Conservation (phyloP, 2,888 invertebrate genomes). For the Xylota sylvarum region DNA sequence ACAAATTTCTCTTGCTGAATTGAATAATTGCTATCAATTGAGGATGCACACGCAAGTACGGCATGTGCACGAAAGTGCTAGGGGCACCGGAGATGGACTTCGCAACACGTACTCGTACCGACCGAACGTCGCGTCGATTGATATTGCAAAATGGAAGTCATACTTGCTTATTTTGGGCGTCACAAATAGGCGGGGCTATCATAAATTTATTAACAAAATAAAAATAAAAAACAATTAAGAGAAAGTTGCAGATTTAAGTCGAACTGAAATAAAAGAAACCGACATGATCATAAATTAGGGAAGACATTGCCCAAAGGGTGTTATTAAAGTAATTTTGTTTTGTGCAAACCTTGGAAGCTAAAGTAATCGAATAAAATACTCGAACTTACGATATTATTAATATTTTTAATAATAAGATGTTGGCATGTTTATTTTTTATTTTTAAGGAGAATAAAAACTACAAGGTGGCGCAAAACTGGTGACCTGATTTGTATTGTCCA, state of each 20-base stretch:
- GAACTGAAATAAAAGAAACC: not conserved
- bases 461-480: too few species aligned
- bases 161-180: not conserved
- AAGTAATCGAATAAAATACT: not conserved
- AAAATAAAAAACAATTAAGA: not conserved
- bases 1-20: constrained; percentile 20
- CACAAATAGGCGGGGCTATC: not conserved
- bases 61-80: not conserved
- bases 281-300: not conserved
- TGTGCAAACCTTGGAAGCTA: not conserved
- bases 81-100: not conserved
- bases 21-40: constrained; percentile 72
- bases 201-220: not conserved
- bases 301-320: not conserved
- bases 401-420: too few species aligned
- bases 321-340: not conserved
- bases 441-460: too few species aligned
- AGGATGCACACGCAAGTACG: constrained; percentile 50
- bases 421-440: too few species aligned
- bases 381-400: not conserved
- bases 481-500: too few species aligned
- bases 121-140: not conserved
- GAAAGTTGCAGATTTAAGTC: constrained; percentile 5
- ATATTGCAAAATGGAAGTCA: not conserved
- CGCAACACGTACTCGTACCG: not conserved